These are phyloP conservation scores for Thalassoma bifasciatum DNA, from an alignment of 2,113 vertebrate species.

Conservation along the genomic window DNA sequence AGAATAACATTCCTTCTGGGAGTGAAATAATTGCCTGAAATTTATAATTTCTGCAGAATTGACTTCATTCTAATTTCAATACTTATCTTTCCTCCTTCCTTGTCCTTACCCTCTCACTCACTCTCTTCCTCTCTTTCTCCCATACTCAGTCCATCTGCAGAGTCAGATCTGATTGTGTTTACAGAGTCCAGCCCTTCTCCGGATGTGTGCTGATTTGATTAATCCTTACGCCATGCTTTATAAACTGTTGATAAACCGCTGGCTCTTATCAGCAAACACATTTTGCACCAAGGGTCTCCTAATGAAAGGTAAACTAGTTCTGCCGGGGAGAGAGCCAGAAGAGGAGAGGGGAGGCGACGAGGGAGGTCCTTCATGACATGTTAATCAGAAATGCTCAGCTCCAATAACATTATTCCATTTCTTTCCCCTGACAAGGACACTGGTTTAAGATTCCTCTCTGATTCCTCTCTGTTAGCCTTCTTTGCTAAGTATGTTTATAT, in stretches of 20 bases:
- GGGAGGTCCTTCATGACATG: constrained; percentile 49
- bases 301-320: constrained; percentile 76
- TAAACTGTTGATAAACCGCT: constrained; percentile 77
- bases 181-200: constrained; percentile 60
- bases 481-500: constrained; percentile 62
- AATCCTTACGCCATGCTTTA: constrained; percentile 67
- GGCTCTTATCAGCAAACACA: constrained; percentile 77
- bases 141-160: constrained; percentile 28
- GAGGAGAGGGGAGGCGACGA: constrained; percentile 15
- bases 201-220: constrained; percentile 74
- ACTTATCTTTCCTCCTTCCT: constrained; percentile 46
- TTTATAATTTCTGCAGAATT: constrained; percentile 56
- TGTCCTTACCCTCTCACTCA: background rate
- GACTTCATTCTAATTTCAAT: constrained; percentile 57
- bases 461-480: constrained; percentile 46
- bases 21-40: constrained; percentile 56
- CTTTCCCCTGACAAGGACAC: constrained; percentile 55
- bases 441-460: constrained; percentile 34
- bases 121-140: background rate
- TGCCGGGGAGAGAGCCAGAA: constrained; percentile 13
- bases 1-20: constrained; percentile 43
- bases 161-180: constrained; percentile 75
- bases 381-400: constrained; percentile 67
- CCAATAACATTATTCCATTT: constrained; percentile 46
- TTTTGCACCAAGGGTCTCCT: constrained; percentile 65